Evolutionary conservation across 2,113 vertebrate species (phyloP), one percentile per base, ranked within the genome.

Genomic region (Chinchilla lanigera): DNA sequence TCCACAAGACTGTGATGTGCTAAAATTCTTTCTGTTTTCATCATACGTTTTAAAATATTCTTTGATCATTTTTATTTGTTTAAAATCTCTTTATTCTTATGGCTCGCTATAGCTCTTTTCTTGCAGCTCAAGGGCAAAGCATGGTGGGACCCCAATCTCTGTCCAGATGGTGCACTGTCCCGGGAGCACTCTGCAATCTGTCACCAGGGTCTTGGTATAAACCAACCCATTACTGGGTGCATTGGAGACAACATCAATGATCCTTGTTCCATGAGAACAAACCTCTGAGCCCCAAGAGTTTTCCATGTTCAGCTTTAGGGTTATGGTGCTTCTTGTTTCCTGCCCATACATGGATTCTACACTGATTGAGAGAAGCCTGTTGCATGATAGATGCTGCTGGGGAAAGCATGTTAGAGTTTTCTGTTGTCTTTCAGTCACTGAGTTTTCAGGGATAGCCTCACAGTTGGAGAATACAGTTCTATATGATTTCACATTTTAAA

Each of bases 11-110:
- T 50, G 86, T 99, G 97, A 99, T 99, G 97, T 99, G 22, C 5
- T 16, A 75, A 99, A 98, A 0, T 98, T 99, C 97, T 99, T 99
- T 97, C 99, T 99, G 54, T 99, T 98, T 56, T 99, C 99, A 19
- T 99, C 99, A 0, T 99, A 99, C 96, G 99, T 99, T 99, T 99
- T 98, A 99, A 99, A 95, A 99, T 99, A 98, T 99, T 99, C 98
- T 99, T 99, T 52, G 99, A 99, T 93, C 99, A 8, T 54, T 81
- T 98, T 99, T 99, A 98, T 99, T 95, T 99, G 83, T 99, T 99
- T 98, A 99, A 97, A 88, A 99, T 99, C 84, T 99, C 99, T 81
- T 99, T 99, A 91, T 99, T 99, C 86, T 99, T 99, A 47, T 99
- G 99, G 88, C 99, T 99, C 99, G 99, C 98, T 58, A 99, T 99